A percentile compares a stretch with the other conserved stretches of the same genome.
Evolutionary conservation across 2,888 invertebrate genomes (phyloP).

Genomic region (Rhamphomyia laevipes): DNA sequence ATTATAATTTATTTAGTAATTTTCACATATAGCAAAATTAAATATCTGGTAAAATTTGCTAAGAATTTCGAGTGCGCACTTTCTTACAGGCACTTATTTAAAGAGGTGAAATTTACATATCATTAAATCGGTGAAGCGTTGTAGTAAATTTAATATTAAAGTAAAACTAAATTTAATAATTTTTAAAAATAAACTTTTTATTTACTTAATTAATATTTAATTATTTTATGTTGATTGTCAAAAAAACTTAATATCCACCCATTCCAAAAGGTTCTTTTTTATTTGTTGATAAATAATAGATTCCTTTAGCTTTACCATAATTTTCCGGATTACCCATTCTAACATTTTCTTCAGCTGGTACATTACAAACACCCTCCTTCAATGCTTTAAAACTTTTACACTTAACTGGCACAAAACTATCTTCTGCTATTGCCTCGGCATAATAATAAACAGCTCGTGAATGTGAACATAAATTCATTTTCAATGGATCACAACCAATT

Average conservation of each 20-base stretch:
- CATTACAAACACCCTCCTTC: slow-evolving; percentile 7
- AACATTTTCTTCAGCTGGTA: not conserved
- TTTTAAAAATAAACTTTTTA: no score
- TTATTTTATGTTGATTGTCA: no score
- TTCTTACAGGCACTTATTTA: no score
- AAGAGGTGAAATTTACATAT: no score
- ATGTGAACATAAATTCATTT: slow-evolving; percentile 35
- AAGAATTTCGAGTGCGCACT: no score
- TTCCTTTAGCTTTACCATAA: not conserved
- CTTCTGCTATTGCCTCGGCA: slow-evolving; percentile 34
- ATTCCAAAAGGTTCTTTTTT: not conserved
- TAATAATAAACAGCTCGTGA: slow-evolving; percentile 35
- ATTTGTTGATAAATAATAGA: not conserved
- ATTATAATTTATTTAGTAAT: no score
- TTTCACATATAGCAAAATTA: no score
- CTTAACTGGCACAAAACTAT: slow-evolving; percentile 23
- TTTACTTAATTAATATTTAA: no score
- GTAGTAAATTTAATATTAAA: no score
- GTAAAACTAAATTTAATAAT: no score
- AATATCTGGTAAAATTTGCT: no score
- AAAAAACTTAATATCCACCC: not conserved
- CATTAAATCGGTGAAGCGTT: no score
- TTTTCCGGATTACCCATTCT: not conserved
- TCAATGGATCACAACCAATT: slow-evolving; percentile 35
- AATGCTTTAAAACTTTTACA: slow-evolving; percentile 28